phyloP scores from a whole-genome alignment of 2,888 invertebrate genomes.

The Anaspis maculata region DNA sequence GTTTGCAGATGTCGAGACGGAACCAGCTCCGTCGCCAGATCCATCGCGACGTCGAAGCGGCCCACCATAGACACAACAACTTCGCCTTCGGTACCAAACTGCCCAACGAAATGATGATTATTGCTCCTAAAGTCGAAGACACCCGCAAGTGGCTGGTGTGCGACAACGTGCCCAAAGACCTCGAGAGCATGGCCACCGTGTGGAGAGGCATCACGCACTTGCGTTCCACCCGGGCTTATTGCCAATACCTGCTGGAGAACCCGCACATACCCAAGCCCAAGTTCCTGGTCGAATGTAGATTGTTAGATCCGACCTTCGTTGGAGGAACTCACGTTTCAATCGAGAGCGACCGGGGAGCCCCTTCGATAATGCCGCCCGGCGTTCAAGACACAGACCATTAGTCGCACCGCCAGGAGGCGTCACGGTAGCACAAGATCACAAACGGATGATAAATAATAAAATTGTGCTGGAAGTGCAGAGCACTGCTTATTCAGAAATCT shows the following conservation, averaged over 20 bases:
- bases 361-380: too few species aligned
- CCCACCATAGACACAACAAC: conserved; percentile 42
- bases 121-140: conserved; percentile 46
- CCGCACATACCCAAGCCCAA: conserved; percentile 48
- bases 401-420: too few species aligned
- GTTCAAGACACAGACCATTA: too few species aligned
- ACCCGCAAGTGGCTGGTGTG: conserved; percentile 50
- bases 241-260: conserved; percentile 47
- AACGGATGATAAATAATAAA: too few species aligned
- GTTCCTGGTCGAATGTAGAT: conserved; percentile 47
- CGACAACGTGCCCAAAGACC: conserved; percentile 48
- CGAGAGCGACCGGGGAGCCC: not conserved
- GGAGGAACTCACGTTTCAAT: not conserved
- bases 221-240: conserved; percentile 51
- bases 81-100: conserved; percentile 48
- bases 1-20: conserved; percentile 42
- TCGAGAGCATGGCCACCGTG: conserved; percentile 53
- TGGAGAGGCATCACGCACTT: conserved; percentile 57
- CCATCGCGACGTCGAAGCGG: conserved; percentile 44
- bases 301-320: conserved; percentile 36
- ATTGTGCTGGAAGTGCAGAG: too few species aligned
- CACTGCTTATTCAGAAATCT: too few species aligned
- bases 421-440: too few species aligned
- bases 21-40: conserved; percentile 46
- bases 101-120: conserved; percentile 44